A percentile compares a stretch with the other conserved stretches of the same genome.
Evolutionary conservation across 1,140 invertebrate genomes (phyloP).

Genomic region (Magallana gigas): DNA sequence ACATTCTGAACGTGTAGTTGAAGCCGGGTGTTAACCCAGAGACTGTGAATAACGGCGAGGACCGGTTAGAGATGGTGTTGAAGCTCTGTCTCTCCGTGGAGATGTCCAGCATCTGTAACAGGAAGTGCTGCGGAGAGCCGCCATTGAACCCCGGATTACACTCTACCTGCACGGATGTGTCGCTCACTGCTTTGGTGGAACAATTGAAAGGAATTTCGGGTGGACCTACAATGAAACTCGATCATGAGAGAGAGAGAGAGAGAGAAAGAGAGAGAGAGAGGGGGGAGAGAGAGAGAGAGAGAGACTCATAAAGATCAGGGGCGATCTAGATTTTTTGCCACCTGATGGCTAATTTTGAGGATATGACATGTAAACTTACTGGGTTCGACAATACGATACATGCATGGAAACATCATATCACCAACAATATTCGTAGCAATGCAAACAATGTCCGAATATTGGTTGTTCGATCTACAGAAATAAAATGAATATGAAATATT

Average conservation of each 20-base stretch:
- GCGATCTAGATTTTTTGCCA: no score
- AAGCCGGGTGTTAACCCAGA: slow-evolving; percentile 23
- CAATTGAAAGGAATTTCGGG: slow-evolving; percentile 61
- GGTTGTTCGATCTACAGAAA: slow-evolving; percentile 46
- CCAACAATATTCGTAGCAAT: slow-evolving; percentile 56
- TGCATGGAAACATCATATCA: slow-evolving; percentile 47
- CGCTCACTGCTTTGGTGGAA: slow-evolving; percentile 3
- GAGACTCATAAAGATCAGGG: background rate
- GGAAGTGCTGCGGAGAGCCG: slow-evolving; percentile 59
- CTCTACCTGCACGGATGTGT: slow-evolving; percentile 19
- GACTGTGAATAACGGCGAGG: slow-evolving; percentile 47
- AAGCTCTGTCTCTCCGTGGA: background rate
- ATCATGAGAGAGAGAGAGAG: background rate
- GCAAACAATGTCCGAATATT: slow-evolving; percentile 58
- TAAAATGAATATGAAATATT: background rate
- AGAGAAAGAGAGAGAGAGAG: background rate
- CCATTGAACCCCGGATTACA: slow-evolving; percentile 64
- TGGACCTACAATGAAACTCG: slow-evolving; percentile 53
- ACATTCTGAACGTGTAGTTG: slow-evolving; percentile 58
- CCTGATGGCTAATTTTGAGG: no score
- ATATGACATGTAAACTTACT: slow-evolving; percentile 44
- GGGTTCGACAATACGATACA: slow-evolving; percentile 59
- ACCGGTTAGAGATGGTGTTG: slow-evolving; percentile 34
- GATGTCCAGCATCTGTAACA: slow-evolving; percentile 50
- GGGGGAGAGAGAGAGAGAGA: background rate